Conservation (phyloP, 2,888 invertebrate species). For the Barypeithes pellucidus region DNA sequence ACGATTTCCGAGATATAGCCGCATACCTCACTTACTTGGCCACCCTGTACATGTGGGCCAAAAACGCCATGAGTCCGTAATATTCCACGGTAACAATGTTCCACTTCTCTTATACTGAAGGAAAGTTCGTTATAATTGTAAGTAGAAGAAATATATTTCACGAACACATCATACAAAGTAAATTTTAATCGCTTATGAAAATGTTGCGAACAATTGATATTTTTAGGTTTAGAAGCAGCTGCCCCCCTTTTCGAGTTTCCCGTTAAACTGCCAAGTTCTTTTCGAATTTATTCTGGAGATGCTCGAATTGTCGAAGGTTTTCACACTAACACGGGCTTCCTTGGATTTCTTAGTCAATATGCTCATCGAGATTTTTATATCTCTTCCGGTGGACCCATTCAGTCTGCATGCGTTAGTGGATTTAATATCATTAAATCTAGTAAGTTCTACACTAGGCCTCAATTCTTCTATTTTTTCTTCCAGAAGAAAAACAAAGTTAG, state of each 20-base stretch:
- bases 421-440: background rate
- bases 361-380: slow-evolving; percentile 37
- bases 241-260: slow-evolving; percentile 40
- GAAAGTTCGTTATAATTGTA: no score
- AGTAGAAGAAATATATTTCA: no score
- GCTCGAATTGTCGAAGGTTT: slow-evolving; percentile 33
- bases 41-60: no score
- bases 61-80: no score
- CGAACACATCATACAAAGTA: no score
- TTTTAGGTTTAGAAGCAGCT: slow-evolving; percentile 6
- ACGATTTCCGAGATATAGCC: no score
- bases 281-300: slow-evolving; percentile 27
- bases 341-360: slow-evolving; percentile 27
- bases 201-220: background rate
- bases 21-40: no score
- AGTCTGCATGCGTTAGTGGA: slow-evolving; percentile 27
- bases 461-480: background rate
- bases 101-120: no score
- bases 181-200: no score
- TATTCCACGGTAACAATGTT: no score
- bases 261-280: background rate
- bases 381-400: slow-evolving; percentile 34
- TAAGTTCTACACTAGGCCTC: background rate
- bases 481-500: no score
- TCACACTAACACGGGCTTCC: slow-evolving; percentile 32